These are phyloP conservation scores for Dicentrarchus labrax DNA, from an alignment of 2,113 vertebrate genomes.

Conservation along the genomic window DNA sequence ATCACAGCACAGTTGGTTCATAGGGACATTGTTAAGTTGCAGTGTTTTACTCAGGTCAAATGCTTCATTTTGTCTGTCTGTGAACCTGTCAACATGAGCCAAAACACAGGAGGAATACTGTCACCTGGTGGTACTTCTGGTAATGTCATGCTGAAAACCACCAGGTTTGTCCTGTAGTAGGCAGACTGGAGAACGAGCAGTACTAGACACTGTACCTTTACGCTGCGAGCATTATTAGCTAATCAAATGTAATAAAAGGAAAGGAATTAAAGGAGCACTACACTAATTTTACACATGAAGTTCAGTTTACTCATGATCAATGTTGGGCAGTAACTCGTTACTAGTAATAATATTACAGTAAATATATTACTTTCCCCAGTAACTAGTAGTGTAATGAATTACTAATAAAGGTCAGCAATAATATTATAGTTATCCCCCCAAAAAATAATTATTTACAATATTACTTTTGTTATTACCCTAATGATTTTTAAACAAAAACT, in stretches of 20 bases:
- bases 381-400: too few relatives aligned
- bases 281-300: background rate
- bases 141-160: conserved; percentile 22
- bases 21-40: conserved; percentile 9
- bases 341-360: too few relatives aligned
- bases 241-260: conserved; percentile 2
- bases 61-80: background rate
- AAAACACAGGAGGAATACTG: conserved; percentile 62
- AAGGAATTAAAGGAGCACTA: background rate
- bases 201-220: background rate
- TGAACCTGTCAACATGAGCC: conserved; percentile 32
- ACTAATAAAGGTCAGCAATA: too few relatives aligned
- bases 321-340: too few relatives aligned
- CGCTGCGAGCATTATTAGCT: background rate
- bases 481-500: too few relatives aligned
- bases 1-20: conserved; percentile 16
- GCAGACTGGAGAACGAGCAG: background rate
- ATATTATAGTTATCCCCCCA: too few relatives aligned
- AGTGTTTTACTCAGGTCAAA: conserved; percentile 39
- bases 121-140: conserved; percentile 69
- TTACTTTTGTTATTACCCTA: too few relatives aligned
- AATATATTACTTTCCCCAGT: too few relatives aligned
- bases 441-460: too few relatives aligned
- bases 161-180: background rate
- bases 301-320: background rate